Base-by-base conservation (phyloP, 2,113 vertebrate species). In the Gasterosteus nipponicus region DNA sequence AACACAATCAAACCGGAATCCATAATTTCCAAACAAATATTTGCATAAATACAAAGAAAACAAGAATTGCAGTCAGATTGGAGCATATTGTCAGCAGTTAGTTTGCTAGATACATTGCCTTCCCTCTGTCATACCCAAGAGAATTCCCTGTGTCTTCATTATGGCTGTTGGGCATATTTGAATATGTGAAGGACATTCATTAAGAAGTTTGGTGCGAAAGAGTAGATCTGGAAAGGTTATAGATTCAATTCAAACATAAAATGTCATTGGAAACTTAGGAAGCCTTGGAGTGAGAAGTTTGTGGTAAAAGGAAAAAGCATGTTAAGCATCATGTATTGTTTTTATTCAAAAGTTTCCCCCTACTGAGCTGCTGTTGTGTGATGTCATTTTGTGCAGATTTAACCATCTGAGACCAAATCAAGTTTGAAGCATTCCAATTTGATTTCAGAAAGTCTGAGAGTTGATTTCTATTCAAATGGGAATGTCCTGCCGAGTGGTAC, bases 31-130 rank as follows among this genome's bases (percentile, higher is more conserved):
- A 92, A 93, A 93, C 90, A 92, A 89, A 88, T 79, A 94, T 94
- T 94, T 89, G 81, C 92, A 93, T 94, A 92, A 89, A 92, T 78
- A 92, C 87, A 93, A 94, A 92, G 92, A 84, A 85, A 86, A 89
- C 78, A 90, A 73, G 83, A 87, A 89, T 86, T 86, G 78, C 83
- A 86, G 84, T 89, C 77, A 82, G 80, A 90, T 86, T 84, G 86
- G 81, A 85, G 79, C 51, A 57, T 64, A 87, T 90, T 92, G 88
- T 85, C 78, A 59, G 61, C 81, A 76, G 54, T 77, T 69, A 58
- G 75, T 82, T 82, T 78, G 79, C 22, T 26, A 26, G 22, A 26
- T 26, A 26, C 22, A 26, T 26, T 26, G 22, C 22, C 22, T 26
- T 26, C 22, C 22, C 22, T 26, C 74, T 82, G 81, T 59, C 61